These are phyloP conservation scores for Ectemnius continuus DNA, from an alignment of 2,888 invertebrate species.

Conservation along the genomic window DNA sequence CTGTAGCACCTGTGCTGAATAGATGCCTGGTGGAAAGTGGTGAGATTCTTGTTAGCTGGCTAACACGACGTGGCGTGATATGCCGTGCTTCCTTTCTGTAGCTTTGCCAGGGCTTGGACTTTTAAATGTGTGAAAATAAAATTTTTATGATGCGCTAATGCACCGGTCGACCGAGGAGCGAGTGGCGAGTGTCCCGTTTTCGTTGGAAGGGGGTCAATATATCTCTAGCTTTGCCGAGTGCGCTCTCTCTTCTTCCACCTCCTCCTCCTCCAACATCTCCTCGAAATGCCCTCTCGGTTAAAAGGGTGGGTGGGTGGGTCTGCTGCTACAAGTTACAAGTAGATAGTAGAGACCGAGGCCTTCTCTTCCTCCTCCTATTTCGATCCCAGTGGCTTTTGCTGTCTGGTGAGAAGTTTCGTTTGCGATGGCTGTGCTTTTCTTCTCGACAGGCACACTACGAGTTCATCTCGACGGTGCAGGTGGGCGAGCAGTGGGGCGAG, in stretches of 20 bases:
- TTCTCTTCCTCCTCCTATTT: no score
- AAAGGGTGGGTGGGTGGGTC: no score
- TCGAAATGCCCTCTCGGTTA: neutral
- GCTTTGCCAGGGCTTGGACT: neutral
- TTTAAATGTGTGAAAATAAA: neutral
- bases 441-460: slow-evolving; percentile 83
- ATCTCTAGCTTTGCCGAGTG: neutral
- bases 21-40: no score
- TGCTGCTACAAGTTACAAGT: no score
- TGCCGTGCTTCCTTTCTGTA: no score
- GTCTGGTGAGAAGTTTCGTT: no score
- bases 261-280: neutral
- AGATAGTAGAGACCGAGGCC: no score
- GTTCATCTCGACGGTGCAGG: slow-evolving; percentile 89
- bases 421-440: neutral
- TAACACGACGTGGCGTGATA: no score
- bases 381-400: no score
- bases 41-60: no score
- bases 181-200: neutral
- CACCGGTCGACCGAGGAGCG: neutral
- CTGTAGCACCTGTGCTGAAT: no score
- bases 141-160: slow-evolving; percentile 4
- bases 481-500: slow-evolving; percentile 82
- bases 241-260: neutral
- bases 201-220: neutral